Base-by-base conservation (phyloP, 2,888 invertebrate species). In the Cyrtodaria siliqua region DNA sequence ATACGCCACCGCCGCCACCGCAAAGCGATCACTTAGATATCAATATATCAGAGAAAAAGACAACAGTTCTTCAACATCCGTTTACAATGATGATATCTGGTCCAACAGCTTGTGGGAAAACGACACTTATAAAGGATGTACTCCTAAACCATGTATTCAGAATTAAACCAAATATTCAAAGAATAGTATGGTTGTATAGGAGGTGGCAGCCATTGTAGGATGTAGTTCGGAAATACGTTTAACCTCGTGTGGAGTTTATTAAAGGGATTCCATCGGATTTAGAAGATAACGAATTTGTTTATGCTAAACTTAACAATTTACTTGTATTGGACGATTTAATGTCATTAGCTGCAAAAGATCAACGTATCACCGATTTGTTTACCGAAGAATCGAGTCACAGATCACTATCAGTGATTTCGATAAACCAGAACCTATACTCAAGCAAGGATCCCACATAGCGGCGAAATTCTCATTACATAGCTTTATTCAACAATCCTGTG, bases 401-500 rank as follows among this genome's bases (percentile, higher is more conserved):
- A 47, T 69, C 62, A 16, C 38, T 79, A 8, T 75, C 75, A 2
- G 66, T 79, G n/a, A 64, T 77, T 38, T 59, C 68, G 2, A 63
- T 73, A 12, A 73, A 70, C 44, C 80, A 80, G 29, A 77, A 70
- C 47, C 50, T 80, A 14, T 80, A 66, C 49, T 62, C 47, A n/a
- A n/a, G n/a, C 44, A 75, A 76, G 40, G 79, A 75, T 56, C 68
- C 68, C 14, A 79, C 79, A 16, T 73, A 80, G 38, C 57, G 73
- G 56, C 56, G 80, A 33, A 80, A 80, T 60, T 73, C 73, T 59
- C 77, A 80, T 27, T 80, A 80, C 59, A 16, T 81, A 18, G 59
- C 71, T 3, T 12, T 75, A 26, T 78, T 75, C 42, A 71, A 81
- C 27, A 78, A 78, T n/a, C 81, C 71, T 16, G 64, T 75, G 8